A percentile compares a stretch with the other conserved stretches of the same genome.
phyloP scores from a whole-genome alignment of 2,797 vertebrate genomes.

The Oryzias dopingdopingensis region DNA sequence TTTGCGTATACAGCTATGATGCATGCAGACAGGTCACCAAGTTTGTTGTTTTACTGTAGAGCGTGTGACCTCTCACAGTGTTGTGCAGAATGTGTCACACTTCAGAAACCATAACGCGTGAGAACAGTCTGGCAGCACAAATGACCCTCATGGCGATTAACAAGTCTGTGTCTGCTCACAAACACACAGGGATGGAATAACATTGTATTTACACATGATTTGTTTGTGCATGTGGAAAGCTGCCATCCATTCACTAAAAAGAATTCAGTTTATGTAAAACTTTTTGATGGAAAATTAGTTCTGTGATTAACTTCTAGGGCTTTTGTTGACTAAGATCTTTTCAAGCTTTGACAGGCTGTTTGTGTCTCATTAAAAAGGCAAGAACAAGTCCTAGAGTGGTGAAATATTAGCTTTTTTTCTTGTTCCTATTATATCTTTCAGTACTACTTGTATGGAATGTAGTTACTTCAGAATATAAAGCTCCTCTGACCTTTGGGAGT shows the following conservation, averaged over 20 bases:
- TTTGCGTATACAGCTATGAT: constrained; percentile 14
- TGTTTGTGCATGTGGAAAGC: constrained; percentile 34
- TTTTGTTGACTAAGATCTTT: constrained; percentile 12
- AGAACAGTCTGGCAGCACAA: constrained; percentile 26
- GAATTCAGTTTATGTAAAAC: constrained; percentile 25
- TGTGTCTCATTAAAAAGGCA: too few relatives aligned
- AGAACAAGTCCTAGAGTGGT: too few relatives aligned
- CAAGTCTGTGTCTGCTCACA: constrained; percentile 26
- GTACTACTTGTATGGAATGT: too few relatives aligned
- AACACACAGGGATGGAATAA: constrained; percentile 10
- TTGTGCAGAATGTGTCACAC: constrained; percentile 46
- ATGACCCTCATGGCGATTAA: constrained; percentile 29
- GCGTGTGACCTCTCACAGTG: constrained; percentile 29
- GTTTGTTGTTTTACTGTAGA: constrained; percentile 17
- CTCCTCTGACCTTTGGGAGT: too few relatives aligned
- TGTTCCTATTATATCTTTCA: too few relatives aligned
- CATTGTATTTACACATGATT: constrained; percentile 5
- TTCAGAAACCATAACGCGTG: constrained; percentile 40
- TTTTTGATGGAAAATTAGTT: constrained; percentile 17
- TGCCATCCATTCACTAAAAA: constrained; percentile 40
- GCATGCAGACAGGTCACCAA: constrained; percentile 19
- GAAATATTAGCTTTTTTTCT: too few relatives aligned
- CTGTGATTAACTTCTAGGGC: constrained; percentile 18
- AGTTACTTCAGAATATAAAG: too few relatives aligned
- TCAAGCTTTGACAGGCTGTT: too few relatives aligned